Base-by-base conservation (phyloP, 2,797 vertebrate species). In the Xenops minutus region DNA sequence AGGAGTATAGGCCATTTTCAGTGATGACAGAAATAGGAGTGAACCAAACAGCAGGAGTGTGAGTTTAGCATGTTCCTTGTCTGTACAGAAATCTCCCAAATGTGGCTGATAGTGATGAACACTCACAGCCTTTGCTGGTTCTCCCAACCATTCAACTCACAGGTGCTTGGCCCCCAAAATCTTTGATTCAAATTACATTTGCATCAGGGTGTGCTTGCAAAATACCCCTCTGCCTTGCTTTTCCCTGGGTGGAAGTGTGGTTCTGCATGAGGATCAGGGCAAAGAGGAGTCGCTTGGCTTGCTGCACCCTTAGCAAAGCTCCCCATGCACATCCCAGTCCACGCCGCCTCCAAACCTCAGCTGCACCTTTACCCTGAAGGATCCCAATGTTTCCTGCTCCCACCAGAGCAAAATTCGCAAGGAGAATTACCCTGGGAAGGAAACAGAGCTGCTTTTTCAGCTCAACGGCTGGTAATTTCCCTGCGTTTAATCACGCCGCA, bases 401-500 rank as follows among this genome's bases (percentile, higher is more conserved):
- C 32, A 0, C 13, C 58, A 10, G 43, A 67, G 48, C 32, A 36
- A 51, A 90, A 90, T 24, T 23, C 2, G 4, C 61, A 74, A 59
- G 83, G 55, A 61, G 76, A 84, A 67, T 74, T 10, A 63, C 49
- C 36, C 82, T 39, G 69, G 87, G 94, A 93, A 83, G 82, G 74
- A 83, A 92, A 30, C 43, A 52, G 89, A 77, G 82, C 79, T 92
- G 1, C 74, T 94, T 34, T 84, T 94, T 52, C 67, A 73, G 85
- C 83, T 46, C 82, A 37, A 30, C 4, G 48, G 51, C 77, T 81
- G 85, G 73, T 79, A 89, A 92, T 96, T 86, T 85, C 8, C 1
- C 85, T n/a, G 87, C 14, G 24, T 96, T 95, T 94, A 93, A 94
- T 94, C 91, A 71, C 32, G 5, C 76, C 16, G 11, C 91, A 88